Conservation (phyloP, 2,888 invertebrate genomes). For the Melieria omissa region DNA sequence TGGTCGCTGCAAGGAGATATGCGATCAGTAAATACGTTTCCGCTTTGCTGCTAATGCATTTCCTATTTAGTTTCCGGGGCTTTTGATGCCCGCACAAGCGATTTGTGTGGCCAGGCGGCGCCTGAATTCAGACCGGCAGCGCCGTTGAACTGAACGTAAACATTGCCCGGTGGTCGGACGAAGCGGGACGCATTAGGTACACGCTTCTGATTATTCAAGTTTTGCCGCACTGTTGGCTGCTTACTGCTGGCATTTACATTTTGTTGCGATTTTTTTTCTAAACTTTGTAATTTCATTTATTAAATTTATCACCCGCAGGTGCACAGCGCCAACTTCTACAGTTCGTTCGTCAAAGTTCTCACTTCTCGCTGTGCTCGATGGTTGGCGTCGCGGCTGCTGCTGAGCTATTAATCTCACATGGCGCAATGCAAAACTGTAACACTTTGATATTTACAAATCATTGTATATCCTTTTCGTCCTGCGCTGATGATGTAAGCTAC, state of each 20-base stretch:
- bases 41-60: conserved; percentile 62
- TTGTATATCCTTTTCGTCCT: conserved; percentile 46
- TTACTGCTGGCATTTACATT: not conserved
- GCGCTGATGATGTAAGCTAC: not conserved
- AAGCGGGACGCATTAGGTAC: not conserved
- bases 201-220: conserved; percentile 30
- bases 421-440: conserved; percentile 47
- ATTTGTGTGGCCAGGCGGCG: not conserved
- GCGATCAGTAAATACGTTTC: conserved; percentile 63
- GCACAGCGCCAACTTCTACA: conserved; percentile 29
- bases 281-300: conserved; percentile 29
- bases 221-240: not conserved
- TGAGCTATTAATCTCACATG: conserved; percentile 60
- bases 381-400: conserved; percentile 8
- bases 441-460: conserved; percentile 58
- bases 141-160: not conserved
- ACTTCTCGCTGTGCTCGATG: not conserved
- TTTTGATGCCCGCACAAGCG: conserved; percentile 3
- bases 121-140: not conserved
- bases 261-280: conserved; percentile 1
- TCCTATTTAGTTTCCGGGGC: conserved; percentile 61
- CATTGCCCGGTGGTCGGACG: not conserved
- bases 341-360: conserved; percentile 29
- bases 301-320: conserved; percentile 31
- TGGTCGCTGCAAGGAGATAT: conserved; percentile 45